Evolutionary conservation across 2,888 invertebrate genomes (phyloP), one percentile per base, ranked within the genome.

Genomic region (Colostygia pectinataria): DNA sequence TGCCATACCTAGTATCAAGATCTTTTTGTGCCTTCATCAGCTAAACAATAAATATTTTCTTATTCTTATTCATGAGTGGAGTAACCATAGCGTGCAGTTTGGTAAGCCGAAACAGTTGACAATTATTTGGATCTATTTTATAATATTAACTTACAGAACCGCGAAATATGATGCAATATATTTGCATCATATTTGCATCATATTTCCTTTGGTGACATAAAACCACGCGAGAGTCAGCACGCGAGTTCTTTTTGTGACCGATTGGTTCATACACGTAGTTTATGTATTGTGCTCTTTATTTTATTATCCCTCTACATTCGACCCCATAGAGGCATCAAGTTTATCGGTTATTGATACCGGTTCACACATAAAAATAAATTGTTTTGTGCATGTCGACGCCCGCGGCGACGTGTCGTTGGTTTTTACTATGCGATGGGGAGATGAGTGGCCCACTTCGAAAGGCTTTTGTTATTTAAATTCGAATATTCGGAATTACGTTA

Each of bases 331-430:
- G 57, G 58, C 53, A 39, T 46, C 61, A 44, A 44, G 59, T 62
- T 58, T 66, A 62, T 63, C 54, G 55, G 58, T 66, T 69, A 74
- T 71, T 65, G 73, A 71, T 72, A 72, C 59, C 57, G 62, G 61
- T 58, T 61, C 59, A 51, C 58, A 57, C 65, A 67, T 74, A 70
- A 74, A 75, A 71, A 62, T 55, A 65, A 68, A 74, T 73, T 70
- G 73, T 68, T 70, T 61, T 59, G 56, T 65, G 60, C 61, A 46
- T 49, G 44, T 47, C 37, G 49, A 49, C 54, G 52, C 46, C 47
- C 24, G 44, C 44, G 54, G 42, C 34, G 34, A 31, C 29, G 31
- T 31, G 25, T 41, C 49, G 48, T 44, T 51, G 50, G 28, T 25
- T 48, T 53, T 55, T 55, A 53, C 53, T 48, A 39, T 45, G 36